Conservation (phyloP, 53 echinoderm and acorn worm species). For the Paelopatides confundens region DNA sequence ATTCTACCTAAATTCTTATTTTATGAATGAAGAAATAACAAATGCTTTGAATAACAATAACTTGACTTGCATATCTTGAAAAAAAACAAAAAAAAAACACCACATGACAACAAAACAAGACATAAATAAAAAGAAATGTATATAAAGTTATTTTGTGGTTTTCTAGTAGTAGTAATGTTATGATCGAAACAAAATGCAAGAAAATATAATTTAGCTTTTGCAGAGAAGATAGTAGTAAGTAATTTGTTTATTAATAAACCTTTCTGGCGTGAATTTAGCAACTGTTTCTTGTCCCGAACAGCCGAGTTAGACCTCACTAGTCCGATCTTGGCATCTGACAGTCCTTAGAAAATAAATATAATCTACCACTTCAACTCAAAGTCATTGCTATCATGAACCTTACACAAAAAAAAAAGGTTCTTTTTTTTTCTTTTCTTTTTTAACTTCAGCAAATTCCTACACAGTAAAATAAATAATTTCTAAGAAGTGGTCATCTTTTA, state of each 20-base stretch:
- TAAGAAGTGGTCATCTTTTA: too few species aligned
- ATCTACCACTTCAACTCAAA: not conserved
- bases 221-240: not conserved
- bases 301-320: constrained; percentile 26
- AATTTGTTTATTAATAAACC: not conserved
- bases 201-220: not conserved
- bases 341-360: constrained; percentile 36
- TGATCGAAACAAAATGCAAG: not conserved
- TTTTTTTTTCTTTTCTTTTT: too few species aligned
- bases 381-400: not conserved
- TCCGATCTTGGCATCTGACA: constrained; percentile 28
- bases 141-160: not conserved
- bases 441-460: too few species aligned
- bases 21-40: not conserved
- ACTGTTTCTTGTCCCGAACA: constrained; percentile 40
- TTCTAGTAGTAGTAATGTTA: not conserved
- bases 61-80: not conserved
- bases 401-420: too few species aligned
- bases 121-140: not conserved
- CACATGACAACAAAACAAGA: not conserved
- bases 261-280: constrained; percentile 25
- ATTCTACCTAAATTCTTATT: not conserved
- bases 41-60: too few species aligned
- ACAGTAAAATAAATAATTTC: too few species aligned
- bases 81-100: not conserved